A percentile compares a stretch with the other conserved stretches of the same genome.
These are phyloP conservation scores for Perca schrenkii DNA, from an alignment of 2,113 vertebrate species.

Conservation along the genomic window DNA sequence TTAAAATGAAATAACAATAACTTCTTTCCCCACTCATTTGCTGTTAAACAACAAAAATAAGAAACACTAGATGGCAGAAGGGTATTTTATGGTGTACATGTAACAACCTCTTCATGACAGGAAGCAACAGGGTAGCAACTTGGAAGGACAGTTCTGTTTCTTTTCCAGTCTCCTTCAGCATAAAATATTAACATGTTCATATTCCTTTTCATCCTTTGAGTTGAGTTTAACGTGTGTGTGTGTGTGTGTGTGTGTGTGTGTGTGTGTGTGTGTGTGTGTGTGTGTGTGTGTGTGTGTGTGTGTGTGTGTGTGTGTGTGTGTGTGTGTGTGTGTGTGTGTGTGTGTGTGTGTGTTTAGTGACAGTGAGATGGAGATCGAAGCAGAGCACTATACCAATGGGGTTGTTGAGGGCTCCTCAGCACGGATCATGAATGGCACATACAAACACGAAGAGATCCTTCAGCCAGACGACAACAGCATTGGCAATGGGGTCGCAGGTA, in stretches of 20 bases:
- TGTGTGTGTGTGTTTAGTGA: slow-evolving; percentile 82
- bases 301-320: slow-evolving; percentile 45
- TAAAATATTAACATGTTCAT: not conserved
- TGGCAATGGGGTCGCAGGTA: slow-evolving; percentile 87
- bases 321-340: slow-evolving; percentile 46
- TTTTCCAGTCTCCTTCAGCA: not conserved
- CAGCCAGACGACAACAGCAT: slow-evolving; percentile 95
- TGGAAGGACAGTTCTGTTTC: not conserved
- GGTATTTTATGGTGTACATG: not conserved
- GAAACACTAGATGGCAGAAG: too few relatives aligned
- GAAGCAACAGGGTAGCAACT: not conserved
- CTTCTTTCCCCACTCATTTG: too few relatives aligned
- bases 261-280: not conserved
- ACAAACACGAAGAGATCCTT: slow-evolving; percentile 95
- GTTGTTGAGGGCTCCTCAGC: slow-evolving; percentile 91
- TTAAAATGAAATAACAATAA: too few relatives aligned
- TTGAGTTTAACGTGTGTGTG: too few relatives aligned
- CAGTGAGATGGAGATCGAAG: slow-evolving; percentile 98
- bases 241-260: slow-evolving; percentile 3
- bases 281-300: not conserved
- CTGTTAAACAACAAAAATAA: too few relatives aligned
- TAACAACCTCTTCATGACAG: not conserved
- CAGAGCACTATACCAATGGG: slow-evolving; percentile 96
- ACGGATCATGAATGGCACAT: slow-evolving; percentile 96
- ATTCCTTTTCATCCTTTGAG: too few relatives aligned